phyloP scores from a whole-genome alignment of 2,888 invertebrate species.

The Mesochorus sp. region DNA sequence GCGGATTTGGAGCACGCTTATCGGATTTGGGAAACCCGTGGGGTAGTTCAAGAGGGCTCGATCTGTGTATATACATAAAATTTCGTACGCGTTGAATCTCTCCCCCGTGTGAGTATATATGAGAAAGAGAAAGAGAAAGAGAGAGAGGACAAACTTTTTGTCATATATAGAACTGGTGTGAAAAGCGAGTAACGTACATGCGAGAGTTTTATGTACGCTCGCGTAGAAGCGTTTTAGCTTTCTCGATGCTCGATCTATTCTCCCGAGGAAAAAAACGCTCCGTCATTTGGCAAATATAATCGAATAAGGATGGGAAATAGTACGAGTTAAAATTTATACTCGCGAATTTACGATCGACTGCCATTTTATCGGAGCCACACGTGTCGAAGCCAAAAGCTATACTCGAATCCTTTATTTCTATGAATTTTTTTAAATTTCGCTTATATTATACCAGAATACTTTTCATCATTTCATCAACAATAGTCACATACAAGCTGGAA shows the following conservation, averaged over 20 bases:
- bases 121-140: not conserved
- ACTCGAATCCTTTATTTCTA: too few relatives aligned
- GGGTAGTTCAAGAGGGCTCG: not conserved
- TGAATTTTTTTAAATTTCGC: too few relatives aligned
- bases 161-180: not conserved
- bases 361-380: too few relatives aligned
- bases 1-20: slow-evolving; percentile 46
- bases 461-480: too few relatives aligned
- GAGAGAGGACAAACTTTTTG: not conserved
- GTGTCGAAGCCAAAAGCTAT: too few relatives aligned
- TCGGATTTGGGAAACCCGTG: slow-evolving; percentile 46
- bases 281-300: not conserved
- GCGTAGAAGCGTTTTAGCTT: not conserved
- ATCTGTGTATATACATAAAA: not conserved
- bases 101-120: not conserved
- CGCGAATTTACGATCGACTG: not conserved
- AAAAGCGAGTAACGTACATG: not conserved
- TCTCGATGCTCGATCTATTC: slow-evolving; percentile 1
- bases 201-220: not conserved
- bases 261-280: not conserved
- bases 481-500: too few relatives aligned
- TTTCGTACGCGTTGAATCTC: not conserved
- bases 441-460: too few relatives aligned
- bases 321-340: not conserved
- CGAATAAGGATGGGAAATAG: not conserved